phyloP scores from a whole-genome alignment of 2,113 vertebrate species.

The Calypte anna region DNA sequence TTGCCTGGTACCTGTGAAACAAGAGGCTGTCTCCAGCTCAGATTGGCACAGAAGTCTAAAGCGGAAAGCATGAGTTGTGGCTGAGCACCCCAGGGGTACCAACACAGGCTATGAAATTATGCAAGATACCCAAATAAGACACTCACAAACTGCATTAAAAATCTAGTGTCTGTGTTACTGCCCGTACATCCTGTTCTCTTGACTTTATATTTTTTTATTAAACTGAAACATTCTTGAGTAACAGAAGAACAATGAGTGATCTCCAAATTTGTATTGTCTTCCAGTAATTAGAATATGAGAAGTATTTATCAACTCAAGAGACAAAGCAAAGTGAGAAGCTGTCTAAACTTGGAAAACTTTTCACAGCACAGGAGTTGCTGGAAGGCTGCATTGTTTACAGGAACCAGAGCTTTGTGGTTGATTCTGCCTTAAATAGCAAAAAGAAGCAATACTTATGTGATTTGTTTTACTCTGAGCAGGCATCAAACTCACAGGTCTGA shows the following conservation, averaged over 20 bases:
- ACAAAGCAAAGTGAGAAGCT: background rate
- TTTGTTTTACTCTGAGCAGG: background rate
- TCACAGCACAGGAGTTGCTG: background rate
- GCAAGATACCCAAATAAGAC: background rate
- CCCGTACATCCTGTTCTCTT: accelerated
- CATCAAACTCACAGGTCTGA: background rate
- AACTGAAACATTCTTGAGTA: background rate
- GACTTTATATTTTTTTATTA: background rate
- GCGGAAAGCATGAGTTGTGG: background rate
- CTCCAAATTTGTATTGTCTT: background rate
- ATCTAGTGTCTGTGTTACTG: background rate
- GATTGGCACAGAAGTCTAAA: background rate
- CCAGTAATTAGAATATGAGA: background rate
- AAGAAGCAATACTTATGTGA: background rate
- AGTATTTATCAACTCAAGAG: background rate
- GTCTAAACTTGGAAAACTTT: background rate
- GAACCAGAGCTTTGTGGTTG: background rate
- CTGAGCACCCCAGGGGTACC: background rate
- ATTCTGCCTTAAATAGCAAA: background rate
- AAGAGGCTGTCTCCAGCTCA: no score
- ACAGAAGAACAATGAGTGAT: background rate
- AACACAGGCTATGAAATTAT: accelerated
- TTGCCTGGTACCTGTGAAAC: accelerated
- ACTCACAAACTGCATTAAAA: background rate
- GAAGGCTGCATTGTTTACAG: background rate